Evolutionary conservation across 64 coral and sea anemone species (phyloP).

Genomic region (Catalaphyllia jardinei): DNA sequence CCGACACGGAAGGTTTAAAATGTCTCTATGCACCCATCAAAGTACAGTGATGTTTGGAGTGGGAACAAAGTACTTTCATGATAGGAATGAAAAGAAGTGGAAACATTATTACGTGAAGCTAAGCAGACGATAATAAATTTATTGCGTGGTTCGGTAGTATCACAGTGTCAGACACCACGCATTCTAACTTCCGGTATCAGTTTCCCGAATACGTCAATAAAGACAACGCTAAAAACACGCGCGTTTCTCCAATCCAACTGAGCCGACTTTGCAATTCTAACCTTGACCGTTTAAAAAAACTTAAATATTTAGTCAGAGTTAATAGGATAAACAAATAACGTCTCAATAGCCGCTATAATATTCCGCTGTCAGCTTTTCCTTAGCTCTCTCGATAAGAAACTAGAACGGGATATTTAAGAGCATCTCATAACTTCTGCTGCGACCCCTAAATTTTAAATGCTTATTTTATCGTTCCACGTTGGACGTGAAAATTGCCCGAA

Average conservation of each 20-base stretch:
- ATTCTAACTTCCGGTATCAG: slow-evolving; percentile 41
- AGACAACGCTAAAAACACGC: slow-evolving; percentile 50
- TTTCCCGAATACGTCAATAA: slow-evolving; percentile 19
- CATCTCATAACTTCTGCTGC: neutral
- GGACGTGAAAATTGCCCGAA: slow-evolving; percentile 36
- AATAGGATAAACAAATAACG: slow-evolving; percentile 49
- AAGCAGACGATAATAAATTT: slow-evolving; percentile 9
- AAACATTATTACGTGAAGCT: neutral
- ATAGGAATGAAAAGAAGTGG: neutral
- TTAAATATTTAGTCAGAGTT: slow-evolving; percentile 48
- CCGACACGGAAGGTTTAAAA: neutral
- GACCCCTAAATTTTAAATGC: slow-evolving; percentile 8
- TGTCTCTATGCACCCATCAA: neutral
- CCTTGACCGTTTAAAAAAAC: slow-evolving; percentile 41
- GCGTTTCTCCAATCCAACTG: neutral
- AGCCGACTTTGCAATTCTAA: slow-evolving; percentile 15
- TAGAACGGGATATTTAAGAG: slow-evolving; percentile 5
- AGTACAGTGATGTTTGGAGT: neutral
- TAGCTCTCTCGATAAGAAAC: slow-evolving; percentile 23
- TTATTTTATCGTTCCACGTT: slow-evolving; percentile 12
- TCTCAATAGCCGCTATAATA: slow-evolving; percentile 50
- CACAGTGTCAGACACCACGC: slow-evolving; percentile 31
- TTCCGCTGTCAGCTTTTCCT: slow-evolving; percentile 32
- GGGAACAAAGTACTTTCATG: neutral
- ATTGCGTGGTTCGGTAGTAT: slow-evolving; percentile 44